Conservation (phyloP, 1,140 invertebrate species). For the Drosophila bocqueti region DNA sequence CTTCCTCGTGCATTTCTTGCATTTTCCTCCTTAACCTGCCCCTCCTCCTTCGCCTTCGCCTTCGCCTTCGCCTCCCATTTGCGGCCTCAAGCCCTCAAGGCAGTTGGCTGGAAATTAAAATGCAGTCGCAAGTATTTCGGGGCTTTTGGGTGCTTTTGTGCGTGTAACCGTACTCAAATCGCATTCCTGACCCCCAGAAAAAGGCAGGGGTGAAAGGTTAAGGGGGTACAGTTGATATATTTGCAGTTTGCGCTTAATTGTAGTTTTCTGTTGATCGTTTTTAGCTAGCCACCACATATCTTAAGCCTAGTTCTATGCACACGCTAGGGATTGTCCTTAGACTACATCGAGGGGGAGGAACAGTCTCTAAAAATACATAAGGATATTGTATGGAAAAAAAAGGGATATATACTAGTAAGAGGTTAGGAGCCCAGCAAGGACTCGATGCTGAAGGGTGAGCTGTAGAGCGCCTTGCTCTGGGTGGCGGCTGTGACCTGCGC, state of each 20-base stretch:
- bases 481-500: not conserved
- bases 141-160: not conserved
- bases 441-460: slow-evolving; percentile 92
- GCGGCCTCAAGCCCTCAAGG: slow-evolving; percentile 17
- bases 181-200: slow-evolving; percentile 7
- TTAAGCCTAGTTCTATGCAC: slow-evolving; percentile 5
- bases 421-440: slow-evolving; percentile 87
- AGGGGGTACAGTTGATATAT: slow-evolving; percentile 1
- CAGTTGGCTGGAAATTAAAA: slow-evolving; percentile 72
- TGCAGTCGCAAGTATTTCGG: slow-evolving; percentile 24
- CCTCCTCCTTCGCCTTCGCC: too few species aligned
- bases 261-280: not conserved
- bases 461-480: slow-evolving; percentile 42
- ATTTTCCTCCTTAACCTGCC: not conserved
- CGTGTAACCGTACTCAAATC: slow-evolving; percentile 8
- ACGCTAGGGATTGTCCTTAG: not conserved
- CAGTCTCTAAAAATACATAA: too few species aligned
- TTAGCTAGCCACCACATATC: slow-evolving; percentile 30
- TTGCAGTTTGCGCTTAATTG: not conserved
- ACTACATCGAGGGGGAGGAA: too few species aligned
- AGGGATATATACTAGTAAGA: not conserved
- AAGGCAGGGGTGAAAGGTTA: not conserved
- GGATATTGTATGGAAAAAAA: not conserved
- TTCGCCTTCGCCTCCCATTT: not conserved
- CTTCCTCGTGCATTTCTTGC: not conserved